Conservation (phyloP, 2,888 invertebrate species). For the Hermaeophaga mercurialis region DNA sequence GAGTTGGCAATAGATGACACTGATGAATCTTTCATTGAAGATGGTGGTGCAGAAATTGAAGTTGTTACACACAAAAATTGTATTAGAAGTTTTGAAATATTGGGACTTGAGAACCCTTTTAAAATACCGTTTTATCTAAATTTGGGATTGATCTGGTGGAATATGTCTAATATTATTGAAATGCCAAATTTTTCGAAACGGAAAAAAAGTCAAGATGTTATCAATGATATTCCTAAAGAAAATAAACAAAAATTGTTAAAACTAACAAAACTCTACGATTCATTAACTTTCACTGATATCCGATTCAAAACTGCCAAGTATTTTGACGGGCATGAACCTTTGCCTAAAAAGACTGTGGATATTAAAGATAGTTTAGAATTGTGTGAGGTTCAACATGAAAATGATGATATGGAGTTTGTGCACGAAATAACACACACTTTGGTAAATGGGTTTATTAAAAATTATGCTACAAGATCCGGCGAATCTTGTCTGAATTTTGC, state of each 20-base stretch:
- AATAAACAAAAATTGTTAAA: slow-evolving; percentile 20
- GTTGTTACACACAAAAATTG: slow-evolving; percentile 39
- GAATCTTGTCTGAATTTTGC: slow-evolving; percentile 39
- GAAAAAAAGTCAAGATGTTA: slow-evolving; percentile 23
- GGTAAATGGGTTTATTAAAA: slow-evolving; percentile 38
- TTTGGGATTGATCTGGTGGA: slow-evolving; percentile 44
- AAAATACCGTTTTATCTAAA: slow-evolving; percentile 42
- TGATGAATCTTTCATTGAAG: not conserved
- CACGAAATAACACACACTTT: slow-evolving; percentile 53
- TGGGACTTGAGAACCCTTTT: slow-evolving; percentile 34
- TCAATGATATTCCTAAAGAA: not conserved
- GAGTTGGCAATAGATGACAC: slow-evolving; percentile 29
- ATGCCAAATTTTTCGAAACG: slow-evolving; percentile 26
- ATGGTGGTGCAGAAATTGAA: not conserved
- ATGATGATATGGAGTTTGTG: slow-evolving; percentile 45
- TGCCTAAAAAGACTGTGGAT: slow-evolving; percentile 44
- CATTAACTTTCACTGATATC: slow-evolving; percentile 42
- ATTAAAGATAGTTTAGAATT: slow-evolving; percentile 56
- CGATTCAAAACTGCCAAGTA: slow-evolving; percentile 38
- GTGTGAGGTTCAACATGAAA: slow-evolving; percentile 45
- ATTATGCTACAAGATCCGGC: slow-evolving; percentile 27
- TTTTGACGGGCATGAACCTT: slow-evolving; percentile 46
- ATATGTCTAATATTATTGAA: slow-evolving; percentile 43
- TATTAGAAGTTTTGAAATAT: slow-evolving; percentile 43
- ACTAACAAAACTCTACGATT: slow-evolving; percentile 34